Conservation (phyloP, 2,888 invertebrate species). For the Lasioglossum leucozonium region DNA sequence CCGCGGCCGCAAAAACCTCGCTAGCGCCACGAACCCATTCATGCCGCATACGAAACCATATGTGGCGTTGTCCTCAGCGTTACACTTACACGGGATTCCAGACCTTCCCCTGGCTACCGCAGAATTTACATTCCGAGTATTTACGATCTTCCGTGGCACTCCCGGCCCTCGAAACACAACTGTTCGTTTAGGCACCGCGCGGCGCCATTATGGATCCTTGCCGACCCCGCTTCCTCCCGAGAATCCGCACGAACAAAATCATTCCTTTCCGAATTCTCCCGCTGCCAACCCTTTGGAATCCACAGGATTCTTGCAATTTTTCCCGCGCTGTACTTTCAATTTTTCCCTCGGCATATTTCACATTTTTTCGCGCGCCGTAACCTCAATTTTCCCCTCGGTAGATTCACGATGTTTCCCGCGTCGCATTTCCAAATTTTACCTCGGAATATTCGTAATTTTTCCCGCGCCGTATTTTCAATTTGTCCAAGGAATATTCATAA, state of each 20-base stretch:
- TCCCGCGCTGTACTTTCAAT: background rate
- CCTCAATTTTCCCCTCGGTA: rapidly evolving
- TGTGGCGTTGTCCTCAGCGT: constrained; percentile 63
- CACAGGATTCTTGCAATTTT: background rate
- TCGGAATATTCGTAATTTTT: background rate
- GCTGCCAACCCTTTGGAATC: background rate
- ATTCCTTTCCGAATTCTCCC: background rate
- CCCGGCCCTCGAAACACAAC: background rate
- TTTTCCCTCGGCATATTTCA: rapidly evolving
- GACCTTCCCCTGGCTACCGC: constrained; percentile 44
- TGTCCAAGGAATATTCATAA: background rate
- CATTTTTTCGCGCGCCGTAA: background rate
- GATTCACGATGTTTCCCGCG: background rate
- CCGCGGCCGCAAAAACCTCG: constrained; percentile 72
- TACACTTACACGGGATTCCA: constrained; percentile 66
- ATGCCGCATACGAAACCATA: constrained; percentile 75
- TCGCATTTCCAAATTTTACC: rapidly evolving
- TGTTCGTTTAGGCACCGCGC: background rate
- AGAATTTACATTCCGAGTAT: constrained; percentile 54
- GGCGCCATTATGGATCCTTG: background rate
- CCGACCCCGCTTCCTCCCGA: background rate
- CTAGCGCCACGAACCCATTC: constrained; percentile 79
- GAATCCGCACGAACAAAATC: background rate
- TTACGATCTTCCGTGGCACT: constrained; percentile 26
- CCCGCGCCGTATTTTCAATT: background rate